Evolutionary conservation across 2,888 invertebrate species (phyloP).

Genomic region (Andrena bicolor): DNA sequence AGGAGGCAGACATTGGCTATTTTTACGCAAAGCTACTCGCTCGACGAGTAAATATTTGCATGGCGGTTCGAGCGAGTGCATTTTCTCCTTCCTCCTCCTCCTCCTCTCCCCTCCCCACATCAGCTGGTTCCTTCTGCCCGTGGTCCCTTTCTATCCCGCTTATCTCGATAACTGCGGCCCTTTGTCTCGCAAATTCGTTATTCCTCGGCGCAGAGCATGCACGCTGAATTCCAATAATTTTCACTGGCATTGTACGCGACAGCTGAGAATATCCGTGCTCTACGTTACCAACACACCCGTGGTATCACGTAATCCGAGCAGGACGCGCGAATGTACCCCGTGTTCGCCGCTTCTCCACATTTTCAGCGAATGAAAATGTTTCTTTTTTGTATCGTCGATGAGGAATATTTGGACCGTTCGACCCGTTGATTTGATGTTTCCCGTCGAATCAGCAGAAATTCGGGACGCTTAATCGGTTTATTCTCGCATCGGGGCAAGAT

Average conservation of each 20-base stretch:
- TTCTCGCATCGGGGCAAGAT: background rate
- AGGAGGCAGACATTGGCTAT: slow-evolving; percentile 54
- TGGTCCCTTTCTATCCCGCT: slow-evolving; percentile 32
- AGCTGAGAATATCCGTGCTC: slow-evolving; percentile 22
- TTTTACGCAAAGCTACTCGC: slow-evolving; percentile 67
- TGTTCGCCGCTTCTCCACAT: background rate
- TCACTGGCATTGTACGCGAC: slow-evolving; percentile 10
- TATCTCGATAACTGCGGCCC: slow-evolving; percentile 38
- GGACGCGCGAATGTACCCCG: background rate
- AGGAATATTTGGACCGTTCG: background rate
- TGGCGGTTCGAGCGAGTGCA: slow-evolving; percentile 61
- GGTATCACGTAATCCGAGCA: background rate
- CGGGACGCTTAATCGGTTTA: background rate
- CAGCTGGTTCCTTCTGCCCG: slow-evolving; percentile 4
- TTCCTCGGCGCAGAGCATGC: slow-evolving; percentile 27
- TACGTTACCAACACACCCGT: background rate
- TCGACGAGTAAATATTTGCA: slow-evolving; percentile 73
- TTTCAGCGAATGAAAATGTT: background rate
- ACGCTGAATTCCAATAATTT: slow-evolving; percentile 36
- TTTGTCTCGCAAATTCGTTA: slow-evolving; percentile 54
- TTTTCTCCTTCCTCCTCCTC: slow-evolving; percentile 47
- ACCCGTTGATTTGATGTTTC: background rate
- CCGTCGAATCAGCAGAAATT: background rate
- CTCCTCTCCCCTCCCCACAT: background rate
- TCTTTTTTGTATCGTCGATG: background rate